phyloP scores from a whole-genome alignment of 2,888 invertebrate species.

The Leptinotarsa peninsularis region DNA sequence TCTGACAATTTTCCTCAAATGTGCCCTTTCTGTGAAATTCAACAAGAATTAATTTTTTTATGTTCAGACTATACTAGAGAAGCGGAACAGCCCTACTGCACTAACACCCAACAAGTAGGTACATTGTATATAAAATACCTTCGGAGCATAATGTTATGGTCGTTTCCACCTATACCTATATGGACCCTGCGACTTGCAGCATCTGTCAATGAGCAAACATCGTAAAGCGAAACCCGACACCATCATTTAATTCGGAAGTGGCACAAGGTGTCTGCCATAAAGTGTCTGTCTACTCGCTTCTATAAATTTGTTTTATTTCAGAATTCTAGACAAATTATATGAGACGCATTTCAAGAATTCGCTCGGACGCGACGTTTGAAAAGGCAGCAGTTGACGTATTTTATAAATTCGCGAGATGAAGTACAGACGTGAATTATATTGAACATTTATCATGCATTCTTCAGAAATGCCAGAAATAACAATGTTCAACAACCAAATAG shows the following conservation, averaged over 20 bases:
- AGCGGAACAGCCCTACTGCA: neutral
- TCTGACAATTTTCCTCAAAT: no score
- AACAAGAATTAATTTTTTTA: no score
- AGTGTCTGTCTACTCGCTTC: conserved; percentile 49
- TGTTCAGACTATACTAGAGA: neutral
- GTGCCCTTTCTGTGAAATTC: no score
- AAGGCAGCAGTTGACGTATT: neutral
- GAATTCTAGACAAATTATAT: conserved; percentile 26
- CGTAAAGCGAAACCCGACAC: conserved; percentile 62
- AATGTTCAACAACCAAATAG: neutral
- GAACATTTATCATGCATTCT: no score
- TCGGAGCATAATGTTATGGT: conserved; percentile 24
- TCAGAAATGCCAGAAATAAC: no score
- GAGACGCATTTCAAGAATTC: neutral
- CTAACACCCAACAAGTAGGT: neutral
- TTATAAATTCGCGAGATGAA: conserved; percentile 7
- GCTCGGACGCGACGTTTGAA: neutral
- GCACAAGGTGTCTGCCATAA: conserved; percentile 63
- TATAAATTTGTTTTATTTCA: conserved; percentile 28
- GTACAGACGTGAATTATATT: neutral
- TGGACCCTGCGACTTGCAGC: conserved; percentile 50
- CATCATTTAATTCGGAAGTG: conserved; percentile 60
- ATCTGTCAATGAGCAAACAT: conserved; percentile 64
- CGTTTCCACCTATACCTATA: conserved; percentile 38
- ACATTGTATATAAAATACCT: conserved; percentile 12